Percentiles rank a stretch among this genome's conserved stretches.
Conservation (phyloP, 2,888 invertebrate species). For the Thymelicus sylvestris region DNA sequence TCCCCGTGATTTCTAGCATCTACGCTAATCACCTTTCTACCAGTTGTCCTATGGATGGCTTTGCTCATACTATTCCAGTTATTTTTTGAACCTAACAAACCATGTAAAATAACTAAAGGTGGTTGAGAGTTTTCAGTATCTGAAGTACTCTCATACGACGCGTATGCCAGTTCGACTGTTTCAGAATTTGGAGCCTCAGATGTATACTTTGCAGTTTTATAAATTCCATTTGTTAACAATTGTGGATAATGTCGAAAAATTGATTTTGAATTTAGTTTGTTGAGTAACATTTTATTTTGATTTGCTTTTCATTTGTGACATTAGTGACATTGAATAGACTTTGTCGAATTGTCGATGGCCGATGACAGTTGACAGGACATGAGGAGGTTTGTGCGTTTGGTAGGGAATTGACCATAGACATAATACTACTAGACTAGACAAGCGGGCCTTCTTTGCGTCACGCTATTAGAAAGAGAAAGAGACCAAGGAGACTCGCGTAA, state of each 20-base stretch:
- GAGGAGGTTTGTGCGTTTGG: too few species aligned
- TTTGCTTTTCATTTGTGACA: conserved; percentile 15
- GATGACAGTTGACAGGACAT: too few species aligned
- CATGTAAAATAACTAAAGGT: conserved; percentile 95
- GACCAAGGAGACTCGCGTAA: too few species aligned
- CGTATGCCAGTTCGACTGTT: conserved; percentile 87
- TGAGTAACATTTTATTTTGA: conserved; percentile 60
- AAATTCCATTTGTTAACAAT: conserved; percentile 17
- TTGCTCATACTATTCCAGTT: conserved; percentile 97
- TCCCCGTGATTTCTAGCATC: conserved; percentile 98
- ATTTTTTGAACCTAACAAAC: conserved; percentile 95
- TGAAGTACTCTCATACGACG: conserved; percentile 85
- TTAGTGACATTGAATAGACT: not conserved
- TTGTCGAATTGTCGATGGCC: too few species aligned
- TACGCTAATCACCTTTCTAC: conserved; percentile 91
- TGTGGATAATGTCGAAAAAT: conserved; percentile 28
- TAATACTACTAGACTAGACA: too few species aligned
- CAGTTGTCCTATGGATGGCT: conserved; percentile 87
- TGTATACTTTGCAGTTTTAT: conserved; percentile 2
- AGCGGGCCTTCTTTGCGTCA: too few species aligned
- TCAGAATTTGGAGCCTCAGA: conserved; percentile 61
- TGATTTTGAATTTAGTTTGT: conserved; percentile 29
- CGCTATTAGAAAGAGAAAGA: too few species aligned
- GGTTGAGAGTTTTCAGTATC: conserved; percentile 60
- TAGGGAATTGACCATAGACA: too few species aligned